phyloP scores from a whole-genome alignment of 2,113 vertebrate species.

The Chascanopsetta lugubris region DNA sequence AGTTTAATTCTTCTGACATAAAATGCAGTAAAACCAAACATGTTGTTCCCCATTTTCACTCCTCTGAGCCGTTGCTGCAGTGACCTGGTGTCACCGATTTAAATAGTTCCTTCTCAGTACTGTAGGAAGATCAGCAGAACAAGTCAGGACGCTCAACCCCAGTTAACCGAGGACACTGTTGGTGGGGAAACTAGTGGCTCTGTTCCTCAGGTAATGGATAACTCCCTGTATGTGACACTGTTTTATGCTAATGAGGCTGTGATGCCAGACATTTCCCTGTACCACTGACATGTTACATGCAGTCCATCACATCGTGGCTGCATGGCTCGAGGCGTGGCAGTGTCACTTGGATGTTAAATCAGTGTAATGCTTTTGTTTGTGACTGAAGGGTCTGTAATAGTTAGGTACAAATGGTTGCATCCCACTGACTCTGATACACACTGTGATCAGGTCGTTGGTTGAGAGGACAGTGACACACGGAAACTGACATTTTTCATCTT shows the following conservation, averaged over 20 bases:
- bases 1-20: neutral
- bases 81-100: constrained; percentile 13
- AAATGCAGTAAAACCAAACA: neutral
- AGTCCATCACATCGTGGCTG: neutral
- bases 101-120: constrained; percentile 34
- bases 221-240: neutral
- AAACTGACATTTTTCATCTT: no score
- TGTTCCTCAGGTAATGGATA: constrained; percentile 22
- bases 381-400: neutral
- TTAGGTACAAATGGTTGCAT: neutral
- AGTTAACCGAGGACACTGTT: constrained; percentile 1
- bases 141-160: constrained; percentile 11
- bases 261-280: constrained; percentile 3
- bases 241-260: constrained; percentile 7
- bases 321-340: neutral
- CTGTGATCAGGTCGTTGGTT: neutral
- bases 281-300: neutral
- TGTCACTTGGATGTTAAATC: neutral
- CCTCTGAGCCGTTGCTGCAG: neutral
- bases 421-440: neutral
- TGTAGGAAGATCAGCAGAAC: constrained; percentile 25
- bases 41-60: constrained; percentile 10
- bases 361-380: neutral
- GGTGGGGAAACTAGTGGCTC: constrained; percentile 13
- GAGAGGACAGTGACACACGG: no score